A percentile compares a stretch with the other conserved stretches of the same genome.
These are phyloP conservation scores for Tetranychus urticae DNA, from an alignment of 1,140 invertebrate genomes.

Conservation along the genomic window DNA sequence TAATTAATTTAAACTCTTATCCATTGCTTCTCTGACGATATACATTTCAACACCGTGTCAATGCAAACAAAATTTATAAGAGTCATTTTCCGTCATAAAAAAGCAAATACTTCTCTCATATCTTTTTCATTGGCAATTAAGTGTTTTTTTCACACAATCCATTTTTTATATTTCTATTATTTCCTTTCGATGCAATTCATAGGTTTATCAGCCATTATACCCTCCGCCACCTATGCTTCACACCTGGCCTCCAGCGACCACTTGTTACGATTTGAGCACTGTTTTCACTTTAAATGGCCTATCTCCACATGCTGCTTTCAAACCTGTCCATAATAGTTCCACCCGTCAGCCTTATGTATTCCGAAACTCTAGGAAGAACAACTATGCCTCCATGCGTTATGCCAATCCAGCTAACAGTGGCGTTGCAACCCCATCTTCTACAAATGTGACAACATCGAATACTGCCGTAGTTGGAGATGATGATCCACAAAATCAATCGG, in stretches of 20 bases:
- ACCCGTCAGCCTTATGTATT: constrained; percentile 6
- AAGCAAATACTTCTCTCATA: no score
- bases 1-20: no score
- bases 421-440: no score
- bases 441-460: no score
- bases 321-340: constrained; percentile 14
- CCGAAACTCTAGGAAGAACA: neutral
- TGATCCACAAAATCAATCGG: no score
- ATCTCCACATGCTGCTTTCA: constrained; percentile 35
- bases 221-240: constrained; percentile 13
- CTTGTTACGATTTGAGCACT: constrained; percentile 36
- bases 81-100: no score
- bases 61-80: no score
- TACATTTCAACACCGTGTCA: no score
- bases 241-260: constrained; percentile 11
- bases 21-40: no score
- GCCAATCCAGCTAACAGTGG: no score
- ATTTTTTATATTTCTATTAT: neutral
- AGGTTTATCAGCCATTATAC: constrained; percentile 15
- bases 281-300: constrained; percentile 49
- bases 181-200: neutral
- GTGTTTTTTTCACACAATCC: neutral
- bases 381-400: neutral
- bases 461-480: no score
- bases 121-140: no score